These are phyloP conservation scores for Apodemus sylvaticus DNA, from an alignment of 2,113 vertebrate species.

Conservation along the genomic window DNA sequence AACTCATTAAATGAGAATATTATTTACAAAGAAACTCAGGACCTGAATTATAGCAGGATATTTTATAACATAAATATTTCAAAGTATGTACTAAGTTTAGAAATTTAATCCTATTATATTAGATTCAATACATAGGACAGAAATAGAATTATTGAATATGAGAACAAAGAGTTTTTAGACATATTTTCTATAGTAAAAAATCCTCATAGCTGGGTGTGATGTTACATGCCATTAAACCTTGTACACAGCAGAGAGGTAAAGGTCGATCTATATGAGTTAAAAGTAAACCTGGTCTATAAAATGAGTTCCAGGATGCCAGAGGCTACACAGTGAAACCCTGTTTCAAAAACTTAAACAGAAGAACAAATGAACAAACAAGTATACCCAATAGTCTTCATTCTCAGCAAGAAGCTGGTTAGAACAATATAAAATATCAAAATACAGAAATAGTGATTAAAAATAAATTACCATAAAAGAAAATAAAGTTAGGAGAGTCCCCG, in stretches of 20 bases:
- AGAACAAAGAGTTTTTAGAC: neutral
- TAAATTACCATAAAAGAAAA: neutral
- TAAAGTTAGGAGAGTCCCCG: too few species aligned
- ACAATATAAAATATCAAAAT: neutral
- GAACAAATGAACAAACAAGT: neutral
- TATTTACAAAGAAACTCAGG: neutral
- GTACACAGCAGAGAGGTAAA: neutral
- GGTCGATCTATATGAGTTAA: neutral
- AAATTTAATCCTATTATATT: neutral
- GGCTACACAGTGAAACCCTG: neutral
- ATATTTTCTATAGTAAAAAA: neutral
- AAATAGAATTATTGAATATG: neutral
- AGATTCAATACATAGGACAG: neutral
- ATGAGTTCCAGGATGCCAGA: neutral
- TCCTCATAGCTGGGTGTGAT: neutral
- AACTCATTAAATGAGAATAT: neutral
- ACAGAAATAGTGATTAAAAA: neutral
- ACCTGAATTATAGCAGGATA: neutral
- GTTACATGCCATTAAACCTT: neutral
- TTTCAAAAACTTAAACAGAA: neutral
- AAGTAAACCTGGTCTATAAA: neutral
- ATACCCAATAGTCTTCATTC: neutral
- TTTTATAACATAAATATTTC: neutral
- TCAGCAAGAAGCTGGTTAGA: neutral
- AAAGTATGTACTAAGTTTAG: neutral